phyloP scores from a whole-genome alignment of 2,113 vertebrate species.

The Peromyscus californicus region DNA sequence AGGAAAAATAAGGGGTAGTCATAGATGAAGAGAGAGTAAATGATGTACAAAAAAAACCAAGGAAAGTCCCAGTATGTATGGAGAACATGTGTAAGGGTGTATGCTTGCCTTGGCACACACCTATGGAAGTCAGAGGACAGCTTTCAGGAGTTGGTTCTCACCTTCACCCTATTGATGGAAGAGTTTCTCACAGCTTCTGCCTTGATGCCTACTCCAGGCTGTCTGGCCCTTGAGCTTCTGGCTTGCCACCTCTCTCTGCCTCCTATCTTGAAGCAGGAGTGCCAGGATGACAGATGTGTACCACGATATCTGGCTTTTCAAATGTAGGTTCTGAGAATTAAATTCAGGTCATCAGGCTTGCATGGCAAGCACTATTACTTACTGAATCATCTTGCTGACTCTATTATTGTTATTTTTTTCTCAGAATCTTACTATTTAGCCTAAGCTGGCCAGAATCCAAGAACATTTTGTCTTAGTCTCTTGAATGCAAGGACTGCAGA shows the following conservation, averaged over 20 bases:
- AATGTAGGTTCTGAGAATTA: neutral
- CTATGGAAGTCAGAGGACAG: neutral
- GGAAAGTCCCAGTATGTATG: neutral
- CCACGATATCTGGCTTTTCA: neutral
- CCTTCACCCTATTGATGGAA: neutral
- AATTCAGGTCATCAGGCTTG: neutral
- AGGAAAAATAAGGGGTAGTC: neutral
- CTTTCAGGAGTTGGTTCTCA: neutral
- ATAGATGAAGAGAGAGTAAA: neutral
- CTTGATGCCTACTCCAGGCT: neutral
- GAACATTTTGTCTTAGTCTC: neutral
- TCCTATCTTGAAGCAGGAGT: neutral
- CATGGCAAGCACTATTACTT: too few relatives aligned
- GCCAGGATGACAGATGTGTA: too few relatives aligned
- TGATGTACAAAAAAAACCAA: neutral
- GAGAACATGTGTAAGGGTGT: neutral
- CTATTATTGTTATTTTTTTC: neutral
- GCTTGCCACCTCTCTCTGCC: neutral
- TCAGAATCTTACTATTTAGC: neutral
- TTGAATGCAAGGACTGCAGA: neutral
- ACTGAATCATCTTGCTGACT: neutral
- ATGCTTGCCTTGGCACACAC: neutral
- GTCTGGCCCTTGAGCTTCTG: neutral
- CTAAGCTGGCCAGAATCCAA: neutral
- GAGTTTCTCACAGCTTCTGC: neutral